A percentile compares a stretch with the other conserved stretches of the same genome.
phyloP scores from a whole-genome alignment of 1,140 invertebrate species.

The Metaphire vulgaris region DNA sequence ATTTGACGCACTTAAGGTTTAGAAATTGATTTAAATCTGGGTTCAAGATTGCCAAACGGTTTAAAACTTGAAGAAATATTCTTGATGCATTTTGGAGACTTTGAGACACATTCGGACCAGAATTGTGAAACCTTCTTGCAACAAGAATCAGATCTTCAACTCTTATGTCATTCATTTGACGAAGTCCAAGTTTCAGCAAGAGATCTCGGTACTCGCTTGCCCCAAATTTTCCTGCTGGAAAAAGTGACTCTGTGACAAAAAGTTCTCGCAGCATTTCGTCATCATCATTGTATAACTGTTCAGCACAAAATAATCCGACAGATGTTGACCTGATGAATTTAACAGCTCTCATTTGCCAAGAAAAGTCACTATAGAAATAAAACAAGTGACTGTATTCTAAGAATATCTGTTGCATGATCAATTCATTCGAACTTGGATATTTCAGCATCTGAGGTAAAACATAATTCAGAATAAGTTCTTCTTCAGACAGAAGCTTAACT shows the following conservation, averaged over 20 bases:
- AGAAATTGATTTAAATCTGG: not conserved
- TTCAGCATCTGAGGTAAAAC: not conserved
- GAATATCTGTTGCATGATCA: not conserved
- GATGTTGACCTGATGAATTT: not conserved
- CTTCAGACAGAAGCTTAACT: not conserved
- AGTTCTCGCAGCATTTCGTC: not conserved
- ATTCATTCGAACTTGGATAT: too few species aligned
- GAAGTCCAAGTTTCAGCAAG: not conserved
- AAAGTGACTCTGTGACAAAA: not conserved
- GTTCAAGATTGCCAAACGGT: not conserved
- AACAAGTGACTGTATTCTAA: not conserved
- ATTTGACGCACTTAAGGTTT: not conserved
- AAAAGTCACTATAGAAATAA: not conserved
- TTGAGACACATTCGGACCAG: too few species aligned
- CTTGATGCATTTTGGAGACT: not conserved
- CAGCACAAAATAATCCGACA: not conserved
- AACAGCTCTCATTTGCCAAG: not conserved
- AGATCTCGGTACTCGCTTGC: not conserved
- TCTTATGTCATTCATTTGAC: not conserved
- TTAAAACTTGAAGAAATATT: not conserved
- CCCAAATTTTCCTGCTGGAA: not conserved
- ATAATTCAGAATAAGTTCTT: not conserved
- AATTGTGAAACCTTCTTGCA: not conserved
- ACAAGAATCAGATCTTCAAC: not conserved
- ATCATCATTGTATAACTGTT: not conserved